Percentiles rank a stretch among this genome's conserved stretches.
Conservation (phyloP, 2,797 vertebrate genomes). For the Falco berigora region DNA sequence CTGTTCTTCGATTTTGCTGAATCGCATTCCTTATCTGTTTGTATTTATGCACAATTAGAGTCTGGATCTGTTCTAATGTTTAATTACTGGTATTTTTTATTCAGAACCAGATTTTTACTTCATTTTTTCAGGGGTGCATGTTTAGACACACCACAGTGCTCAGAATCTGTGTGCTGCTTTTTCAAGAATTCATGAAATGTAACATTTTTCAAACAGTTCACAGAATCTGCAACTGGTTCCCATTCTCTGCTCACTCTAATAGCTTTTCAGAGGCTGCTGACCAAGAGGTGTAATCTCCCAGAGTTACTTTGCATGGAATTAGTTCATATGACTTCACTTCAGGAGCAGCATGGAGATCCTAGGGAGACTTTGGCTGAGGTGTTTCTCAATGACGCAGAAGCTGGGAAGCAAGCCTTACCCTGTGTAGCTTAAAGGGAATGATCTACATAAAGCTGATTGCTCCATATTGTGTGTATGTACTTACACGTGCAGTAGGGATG, state of each 20-base stretch:
- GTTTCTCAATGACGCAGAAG: neutral
- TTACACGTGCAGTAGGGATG: neutral
- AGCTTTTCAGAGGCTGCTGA: neutral
- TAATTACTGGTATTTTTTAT: neutral
- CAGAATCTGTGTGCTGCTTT: neutral
- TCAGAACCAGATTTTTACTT: neutral
- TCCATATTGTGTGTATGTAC: neutral
- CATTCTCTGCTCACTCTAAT: neutral
- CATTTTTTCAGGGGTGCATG: neutral
- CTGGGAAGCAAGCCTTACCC: neutral
- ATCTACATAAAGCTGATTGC: neutral
- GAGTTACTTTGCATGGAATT: neutral
- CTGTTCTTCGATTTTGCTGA: neutral
- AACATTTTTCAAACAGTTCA: neutral
- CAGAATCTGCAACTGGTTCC: neutral
- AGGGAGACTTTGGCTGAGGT: neutral
- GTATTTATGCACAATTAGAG: neutral
- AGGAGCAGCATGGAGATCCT: neutral
- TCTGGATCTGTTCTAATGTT: neutral
- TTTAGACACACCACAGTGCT: neutral
- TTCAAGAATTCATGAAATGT: neutral
- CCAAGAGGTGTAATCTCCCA: neutral
- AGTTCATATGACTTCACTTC: neutral
- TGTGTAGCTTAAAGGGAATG: neutral
- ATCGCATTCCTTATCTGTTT: neutral